Base-by-base conservation (phyloP, 1,140 invertebrate species). In the Anoplolepis gracilipes region DNA sequence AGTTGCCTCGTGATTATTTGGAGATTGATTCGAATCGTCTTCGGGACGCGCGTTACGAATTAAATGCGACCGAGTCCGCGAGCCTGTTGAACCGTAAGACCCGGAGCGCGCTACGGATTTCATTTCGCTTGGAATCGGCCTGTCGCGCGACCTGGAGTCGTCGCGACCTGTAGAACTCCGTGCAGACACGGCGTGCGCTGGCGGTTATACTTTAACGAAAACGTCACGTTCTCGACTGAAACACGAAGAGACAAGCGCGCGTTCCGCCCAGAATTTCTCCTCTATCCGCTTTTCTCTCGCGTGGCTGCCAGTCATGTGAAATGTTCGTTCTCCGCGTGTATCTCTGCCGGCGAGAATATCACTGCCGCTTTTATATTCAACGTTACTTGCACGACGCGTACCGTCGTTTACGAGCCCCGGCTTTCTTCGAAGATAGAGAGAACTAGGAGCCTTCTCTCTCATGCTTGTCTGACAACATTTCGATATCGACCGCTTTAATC, bases 191-290 rank as follows among this genome's bases (percentile, higher is more conserved):
- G 7, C n/a, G 11, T 49, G 46, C 22, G 46, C 49, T 75, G 79
- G 53, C 36, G 82, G 33, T 85, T 85, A 79, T 77, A 85, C 79
- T 85, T 85, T 85, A 85, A 85, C 75, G 84, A 85, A 62, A 36
- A 85, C 39, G 84, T 79, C 84, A 69, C 77, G 53, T 53, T 19
- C 10, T 39, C 36, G n/a, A 42, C 62, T 79, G 84, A 57, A 78
- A 82, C 36, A 73, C 70, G 57, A 64, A 25, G 36, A n/a, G 49
- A 72, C 39, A n/a, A n/a, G 53, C 76, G 76, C 61, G 39, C 46
- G 67, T 81, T 57, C 67, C 65, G 25, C 36, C 53, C n/a, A 59
- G 67, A 59, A 61, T 57, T 72, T 73, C 42, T 59, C 65, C 57
- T 53, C 53, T 42, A 59, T 39, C 49, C 53, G 65, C 53, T 59